Base-by-base conservation (phyloP, 2,113 vertebrate genomes). In the Corydoras maculifer region DNA sequence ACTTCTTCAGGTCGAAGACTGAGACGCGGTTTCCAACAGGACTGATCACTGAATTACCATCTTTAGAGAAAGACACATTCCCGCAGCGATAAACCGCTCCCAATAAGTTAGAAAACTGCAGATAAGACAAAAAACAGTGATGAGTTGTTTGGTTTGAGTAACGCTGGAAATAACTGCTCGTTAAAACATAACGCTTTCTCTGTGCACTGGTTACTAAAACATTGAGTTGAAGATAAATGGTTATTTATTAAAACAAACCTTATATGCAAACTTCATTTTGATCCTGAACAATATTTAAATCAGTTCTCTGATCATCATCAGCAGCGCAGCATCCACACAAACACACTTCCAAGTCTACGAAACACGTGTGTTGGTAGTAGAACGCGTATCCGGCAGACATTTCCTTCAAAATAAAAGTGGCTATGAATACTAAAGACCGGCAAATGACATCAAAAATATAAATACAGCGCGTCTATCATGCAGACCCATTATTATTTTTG, bases 1-100 rank as follows among this genome's bases (percentile, higher is more conserved):
- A 98, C 96, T 94, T 97, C 75, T 94, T 98, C 43, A 98, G 83
- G 75, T 98, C 92, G 70, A 99, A 99, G 15, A 94, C 43, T 0
- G 95, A 93, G 75, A 98, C 62, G 70, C 95, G 88, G 79, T 98
- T 99, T 54, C 96, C 96, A 2, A 98, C 94, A 0, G 96, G 96
- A 75, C 96, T 99, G 82, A 99, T 79, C 7, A 99, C 87, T 0
- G 89, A 82, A 81, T 91, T 91, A 0, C 94, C 96, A 81, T 98
- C 94, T 12, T 83, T 87, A 0, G 92, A 93, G 83, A 96, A 98
- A 78, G 50, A 92, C 67, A 99, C 73, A 76, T 98, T 97, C 2
- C 96, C 96, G 35, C 90, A 88, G 1, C 94, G 93, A 84, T 97
- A 99, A 6, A 98, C 95, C 0, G 95, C 92, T 31, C 96, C 96